Evolutionary conservation across 2,888 invertebrate species (phyloP), one percentile per base, ranked within the genome.

Genomic region (Troides helena): DNA sequence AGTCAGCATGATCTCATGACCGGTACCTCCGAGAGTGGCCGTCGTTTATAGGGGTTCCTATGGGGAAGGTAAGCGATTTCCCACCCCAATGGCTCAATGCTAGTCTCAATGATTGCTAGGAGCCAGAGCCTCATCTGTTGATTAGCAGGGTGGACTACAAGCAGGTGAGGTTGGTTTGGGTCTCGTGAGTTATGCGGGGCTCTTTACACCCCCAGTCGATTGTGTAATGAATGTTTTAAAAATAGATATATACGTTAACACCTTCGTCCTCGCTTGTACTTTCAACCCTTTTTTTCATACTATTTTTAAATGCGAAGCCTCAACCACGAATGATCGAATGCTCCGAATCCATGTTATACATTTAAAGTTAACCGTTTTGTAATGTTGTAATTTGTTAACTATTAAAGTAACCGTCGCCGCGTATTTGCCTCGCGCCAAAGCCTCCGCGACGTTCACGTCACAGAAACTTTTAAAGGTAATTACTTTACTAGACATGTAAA

Each of bases 361-460:
- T 87, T 85, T 80, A 83, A 87, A 89, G 76, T 85, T 88, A 88
- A 88, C 86, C 84, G 84, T 83, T 86, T 80, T 77, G 77, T 80
- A 85, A 83, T 85, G 86, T 85, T 82, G 85, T 85, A 86, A 90
- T 90, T 90, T 90, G 90, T 89, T 84, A 83, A 86, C 83, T 87
- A 86, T 84, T 82, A 77, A 72, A 70, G 74, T 74, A 74, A 72
- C 60, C 46, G 70, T 68, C 72, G 72, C 65, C 72, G 71, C 67
- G 65, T 61, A 46, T 68, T 70, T 59, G 63, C 64, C 66, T 67
- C 72, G 74, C 71, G 64, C 63, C 68, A 64, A 50, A 68, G 71
- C 68, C 71, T 69, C 70, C 72, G 68, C 68, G 30, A 60, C 30
- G 68, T 75, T 77, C 76, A 77, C 76, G 76, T 74, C 74, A 76